Conservation (phyloP, 2,113 vertebrate genomes). For the Ceratotherium simum region DNA sequence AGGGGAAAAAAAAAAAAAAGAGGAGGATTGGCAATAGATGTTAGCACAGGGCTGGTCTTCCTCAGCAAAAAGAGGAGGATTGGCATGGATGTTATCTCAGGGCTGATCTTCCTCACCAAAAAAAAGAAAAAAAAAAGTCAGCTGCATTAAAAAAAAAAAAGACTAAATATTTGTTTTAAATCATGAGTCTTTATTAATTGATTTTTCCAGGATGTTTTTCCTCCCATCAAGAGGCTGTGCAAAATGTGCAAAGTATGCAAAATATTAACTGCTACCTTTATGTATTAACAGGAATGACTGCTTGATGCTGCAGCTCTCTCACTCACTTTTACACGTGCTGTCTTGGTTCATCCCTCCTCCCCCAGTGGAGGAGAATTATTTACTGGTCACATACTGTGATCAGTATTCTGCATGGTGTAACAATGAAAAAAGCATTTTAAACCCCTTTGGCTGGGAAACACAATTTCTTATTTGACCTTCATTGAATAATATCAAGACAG, state of each 20-base stretch:
- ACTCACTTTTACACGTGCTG: background rate
- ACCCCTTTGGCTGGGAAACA: background rate
- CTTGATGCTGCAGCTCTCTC: background rate
- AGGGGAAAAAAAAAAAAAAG: too few species aligned
- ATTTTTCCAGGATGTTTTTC: background rate
- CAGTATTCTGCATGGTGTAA: background rate
- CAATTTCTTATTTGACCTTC: background rate
- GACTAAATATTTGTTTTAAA: background rate
- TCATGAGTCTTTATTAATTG: background rate
- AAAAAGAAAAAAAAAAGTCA: too few species aligned
- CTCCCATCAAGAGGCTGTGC: background rate
- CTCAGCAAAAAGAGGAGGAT: too few species aligned
- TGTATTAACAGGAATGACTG: background rate
- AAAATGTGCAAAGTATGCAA: background rate
- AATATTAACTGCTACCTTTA: background rate
- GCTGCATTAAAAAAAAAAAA: too few species aligned
- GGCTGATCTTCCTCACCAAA: too few species aligned
- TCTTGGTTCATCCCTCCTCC: background rate
- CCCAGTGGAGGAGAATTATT: too few species aligned
- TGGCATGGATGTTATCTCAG: too few species aligned
- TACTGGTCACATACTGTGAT: too few species aligned
- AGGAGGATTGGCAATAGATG: too few species aligned
- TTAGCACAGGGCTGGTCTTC: too few species aligned
- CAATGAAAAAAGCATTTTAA: background rate
- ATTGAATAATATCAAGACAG: background rate